Conservation (phyloP, 2,888 invertebrate species). For the Agrilus cyanescens region DNA sequence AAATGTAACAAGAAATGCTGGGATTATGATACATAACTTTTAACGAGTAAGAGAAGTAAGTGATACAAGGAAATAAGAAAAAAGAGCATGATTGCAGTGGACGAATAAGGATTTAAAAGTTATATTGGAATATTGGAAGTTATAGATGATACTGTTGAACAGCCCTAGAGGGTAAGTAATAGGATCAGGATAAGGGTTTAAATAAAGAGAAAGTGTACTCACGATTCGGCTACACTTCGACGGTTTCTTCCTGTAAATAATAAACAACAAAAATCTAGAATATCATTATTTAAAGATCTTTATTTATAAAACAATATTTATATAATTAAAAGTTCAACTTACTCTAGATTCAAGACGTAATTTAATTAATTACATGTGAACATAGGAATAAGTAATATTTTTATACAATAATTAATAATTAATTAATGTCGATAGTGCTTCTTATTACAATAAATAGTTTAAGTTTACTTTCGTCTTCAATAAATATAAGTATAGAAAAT, state of each 20-base stretch:
- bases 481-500: slow-evolving; percentile 1
- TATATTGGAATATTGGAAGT: no score
- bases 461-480: slow-evolving; percentile 6
- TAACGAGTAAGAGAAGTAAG: no score
- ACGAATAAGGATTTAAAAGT: no score
- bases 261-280: slow-evolving; percentile 3
- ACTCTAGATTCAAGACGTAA: slow-evolving; percentile 31
- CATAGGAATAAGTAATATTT: slow-evolving; percentile 20
- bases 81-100: no score
- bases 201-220: slow-evolving; percentile 20
- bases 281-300: slow-evolving; percentile 18
- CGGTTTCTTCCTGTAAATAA: slow-evolving; percentile 18
- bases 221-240: slow-evolving; percentile 30
- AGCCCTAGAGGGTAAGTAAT: not conserved
- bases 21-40: no score
- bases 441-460: no score
- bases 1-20: no score
- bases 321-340: slow-evolving; percentile 28
- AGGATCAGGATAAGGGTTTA: slow-evolving; percentile 3
- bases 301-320: slow-evolving; percentile 34
- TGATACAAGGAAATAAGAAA: no score
- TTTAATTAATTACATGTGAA: slow-evolving; percentile 12
- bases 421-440: no score
- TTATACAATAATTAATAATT: slow-evolving; percentile 17
- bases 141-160: no score